Evolutionary conservation across 2,113 vertebrate species (phyloP).

Genomic region (Charadrius vociferus): DNA sequence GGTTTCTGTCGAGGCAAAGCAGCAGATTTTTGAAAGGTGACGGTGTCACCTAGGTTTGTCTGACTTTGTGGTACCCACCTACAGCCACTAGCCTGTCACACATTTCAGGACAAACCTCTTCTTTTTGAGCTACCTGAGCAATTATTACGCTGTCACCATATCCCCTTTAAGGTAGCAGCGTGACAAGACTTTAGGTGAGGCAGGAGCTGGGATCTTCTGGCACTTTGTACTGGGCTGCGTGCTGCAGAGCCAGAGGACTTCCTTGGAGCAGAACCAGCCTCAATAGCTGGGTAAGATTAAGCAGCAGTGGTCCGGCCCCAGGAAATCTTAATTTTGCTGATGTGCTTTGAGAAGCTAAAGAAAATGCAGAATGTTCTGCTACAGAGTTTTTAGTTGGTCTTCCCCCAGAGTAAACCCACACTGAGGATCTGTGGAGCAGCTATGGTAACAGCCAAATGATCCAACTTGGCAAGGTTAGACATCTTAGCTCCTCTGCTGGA

Average conservation of each 20-base stretch:
- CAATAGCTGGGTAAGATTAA: background rate
- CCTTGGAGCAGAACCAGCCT: background rate
- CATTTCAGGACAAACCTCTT: background rate
- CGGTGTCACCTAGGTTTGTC: background rate
- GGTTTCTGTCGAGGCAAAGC: background rate
- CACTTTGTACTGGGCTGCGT: fast-evolving
- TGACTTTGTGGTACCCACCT: background rate
- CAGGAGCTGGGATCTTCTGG: background rate
- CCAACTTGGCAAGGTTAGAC: background rate
- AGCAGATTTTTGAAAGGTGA: background rate
- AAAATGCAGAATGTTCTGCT: background rate
- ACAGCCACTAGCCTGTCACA: background rate
- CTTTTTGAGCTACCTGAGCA: background rate
- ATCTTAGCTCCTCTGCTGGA: background rate
- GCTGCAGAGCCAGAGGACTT: background rate
- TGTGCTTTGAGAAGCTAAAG: background rate
- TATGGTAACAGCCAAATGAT: background rate
- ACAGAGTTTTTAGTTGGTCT: background rate
- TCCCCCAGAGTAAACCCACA: background rate
- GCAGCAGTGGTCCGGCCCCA: background rate
- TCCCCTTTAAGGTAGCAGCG: background rate
- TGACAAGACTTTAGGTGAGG: background rate
- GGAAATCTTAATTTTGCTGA: background rate
- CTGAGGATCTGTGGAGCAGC: background rate
- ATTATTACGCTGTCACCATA: background rate